Conservation (phyloP, 2,888 invertebrate species). For the Sinelater perroti region DNA sequence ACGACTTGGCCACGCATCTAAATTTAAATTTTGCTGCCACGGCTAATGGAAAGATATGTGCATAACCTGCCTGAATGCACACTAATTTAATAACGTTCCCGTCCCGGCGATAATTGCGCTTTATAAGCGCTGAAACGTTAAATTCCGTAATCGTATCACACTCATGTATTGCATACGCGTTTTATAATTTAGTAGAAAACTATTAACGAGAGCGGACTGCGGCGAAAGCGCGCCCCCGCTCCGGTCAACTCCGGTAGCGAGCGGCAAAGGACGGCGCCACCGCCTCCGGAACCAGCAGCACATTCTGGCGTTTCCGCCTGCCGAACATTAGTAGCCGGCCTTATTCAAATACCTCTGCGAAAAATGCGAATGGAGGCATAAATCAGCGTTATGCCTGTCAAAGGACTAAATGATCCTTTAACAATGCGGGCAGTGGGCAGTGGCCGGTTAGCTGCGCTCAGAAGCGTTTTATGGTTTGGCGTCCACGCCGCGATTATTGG, state of each 20-base stretch:
- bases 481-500: conserved; percentile 40
- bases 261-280: conserved; percentile 23
- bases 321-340: conserved; percentile 40
- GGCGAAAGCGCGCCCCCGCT: neutral
- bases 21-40: neutral
- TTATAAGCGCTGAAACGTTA: conserved; percentile 30
- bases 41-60: conserved; percentile 6
- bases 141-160: conserved; percentile 28
- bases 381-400: conserved; percentile 49
- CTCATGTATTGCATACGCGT: conserved; percentile 23
- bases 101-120: conserved; percentile 23
- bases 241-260: conserved; percentile 20
- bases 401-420: conserved; percentile 59
- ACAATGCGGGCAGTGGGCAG: conserved; percentile 55
- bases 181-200: conserved; percentile 34
- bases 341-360: conserved; percentile 43
- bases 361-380: conserved; percentile 45
- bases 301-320: conserved; percentile 43
- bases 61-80: conserved; percentile 1
- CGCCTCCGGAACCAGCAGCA: conserved; percentile 31
- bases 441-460: conserved; percentile 38
- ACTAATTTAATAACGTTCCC: conserved; percentile 25
- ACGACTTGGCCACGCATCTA: no score
- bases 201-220: conserved; percentile 34
- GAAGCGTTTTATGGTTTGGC: conserved; percentile 44